Base-by-base conservation (phyloP, 2,113 vertebrate genomes). In the Amazona vittata region DNA sequence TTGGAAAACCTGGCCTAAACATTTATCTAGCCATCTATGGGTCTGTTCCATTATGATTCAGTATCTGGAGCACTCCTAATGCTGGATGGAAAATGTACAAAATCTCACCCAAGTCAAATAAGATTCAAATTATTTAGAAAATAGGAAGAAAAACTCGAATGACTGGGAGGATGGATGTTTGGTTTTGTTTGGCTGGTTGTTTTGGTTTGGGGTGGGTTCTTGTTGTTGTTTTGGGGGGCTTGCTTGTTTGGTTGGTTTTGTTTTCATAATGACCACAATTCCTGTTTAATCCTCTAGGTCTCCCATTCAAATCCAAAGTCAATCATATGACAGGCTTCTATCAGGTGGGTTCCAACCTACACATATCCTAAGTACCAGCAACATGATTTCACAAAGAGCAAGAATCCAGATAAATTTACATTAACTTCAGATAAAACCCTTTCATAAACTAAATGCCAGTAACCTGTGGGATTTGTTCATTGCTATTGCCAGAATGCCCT, bases 321-420 rank as follows among this genome's bases (percentile, higher is more conserved):
- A 81, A 11, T n/a, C 65, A 22, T 19, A 43, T 0, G 2, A 24
- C 0, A 1, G 22, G 26, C 15, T 67, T 65, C 29, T 68, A 0
- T 60, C 4, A 3, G 22, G 37, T 68, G 12, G 22, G 46, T 29
- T 91, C 33, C 3, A 4, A 68, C 47, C 76, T 86, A 46, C 43
- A 46, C n/a, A 3, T 37, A 71, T 47, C 80, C 86, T 74, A 63
- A 69, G 46, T 10, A 39, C 12, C 73, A 87, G 59, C 70, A 64
- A 62, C 25, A 43, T 0, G 5, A 71, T 90, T 93, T 84, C 76
- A 71, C 9, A 5, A 95, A 57, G 68, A 93, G 79, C 82, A 70
- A 93, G 92, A 68, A 89, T 60, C 83, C 73, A 86, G 75, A 91
- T 90, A 88, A 75, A 95, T 86, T 88, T 79, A 79, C 65, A 78